phyloP scores from a whole-genome alignment of 2,113 vertebrate genomes.

The Pipa parva region DNA sequence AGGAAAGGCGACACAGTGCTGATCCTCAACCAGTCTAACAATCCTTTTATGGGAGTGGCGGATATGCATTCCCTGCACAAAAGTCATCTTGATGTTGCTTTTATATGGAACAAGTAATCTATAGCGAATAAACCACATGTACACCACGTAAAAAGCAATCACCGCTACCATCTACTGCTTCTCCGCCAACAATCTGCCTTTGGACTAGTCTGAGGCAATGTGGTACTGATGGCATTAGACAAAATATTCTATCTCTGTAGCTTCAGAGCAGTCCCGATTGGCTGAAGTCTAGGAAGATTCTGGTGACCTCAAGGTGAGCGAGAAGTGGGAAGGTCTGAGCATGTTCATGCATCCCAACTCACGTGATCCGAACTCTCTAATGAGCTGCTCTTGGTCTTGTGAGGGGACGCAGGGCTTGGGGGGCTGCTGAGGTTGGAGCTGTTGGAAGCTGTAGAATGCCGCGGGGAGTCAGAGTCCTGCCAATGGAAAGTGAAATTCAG shows the following conservation, averaged over 20 bases:
- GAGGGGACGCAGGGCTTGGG: constrained; percentile 88
- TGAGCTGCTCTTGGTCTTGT: constrained; percentile 94
- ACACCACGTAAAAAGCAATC: constrained; percentile 53
- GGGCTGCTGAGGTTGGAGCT: constrained; percentile 98
- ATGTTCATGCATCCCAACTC: constrained; percentile 90
- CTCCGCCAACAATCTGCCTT: constrained; percentile 48
- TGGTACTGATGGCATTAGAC: constrained; percentile 23
- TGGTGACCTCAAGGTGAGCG: constrained; percentile 33
- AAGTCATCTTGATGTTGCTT: not conserved
- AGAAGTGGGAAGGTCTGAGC: constrained; percentile 45
- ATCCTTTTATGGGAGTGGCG: too few species aligned
- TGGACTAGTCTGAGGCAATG: constrained; percentile 44
- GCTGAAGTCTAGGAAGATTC: constrained; percentile 41
- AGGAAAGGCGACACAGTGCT: constrained; percentile 46
- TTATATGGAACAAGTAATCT: constrained; percentile 1
- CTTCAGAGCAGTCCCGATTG: constrained; percentile 38
- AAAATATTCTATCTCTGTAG: constrained; percentile 35
- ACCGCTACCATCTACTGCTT: constrained; percentile 49
- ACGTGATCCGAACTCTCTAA: constrained; percentile 92
- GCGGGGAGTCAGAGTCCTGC: constrained; percentile 94
- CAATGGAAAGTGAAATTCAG: constrained; percentile 48
- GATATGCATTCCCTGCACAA: too few species aligned
- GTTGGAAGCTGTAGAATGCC: constrained; percentile 96
- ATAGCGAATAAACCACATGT: constrained; percentile 51
- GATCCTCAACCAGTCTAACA: constrained; percentile 45